Evolutionary conservation across 2,113 vertebrate genomes (phyloP), one percentile per base, ranked within the genome.

Genomic region (Oncorhynchus tshawytscha): DNA sequence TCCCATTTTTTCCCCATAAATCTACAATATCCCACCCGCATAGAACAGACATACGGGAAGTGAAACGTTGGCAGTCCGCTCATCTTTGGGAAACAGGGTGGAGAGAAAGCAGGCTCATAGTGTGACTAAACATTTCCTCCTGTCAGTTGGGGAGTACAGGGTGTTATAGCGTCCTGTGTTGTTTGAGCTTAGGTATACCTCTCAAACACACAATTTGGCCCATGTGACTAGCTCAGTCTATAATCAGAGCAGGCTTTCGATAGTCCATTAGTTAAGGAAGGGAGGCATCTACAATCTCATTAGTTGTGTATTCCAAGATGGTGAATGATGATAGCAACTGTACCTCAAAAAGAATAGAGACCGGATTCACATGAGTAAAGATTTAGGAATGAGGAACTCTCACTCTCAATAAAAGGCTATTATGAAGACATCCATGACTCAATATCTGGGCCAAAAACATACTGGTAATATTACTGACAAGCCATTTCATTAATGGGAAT

Each of bases 121-220:
- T 73, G 68, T 68, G 80, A 88, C 81, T 85, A 80, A 88, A 85
- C 39, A 34, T 70, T 82, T 80, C 74, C 73, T 82, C 81, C 73
- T 73, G 76, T 73, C 74, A 49, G 20, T 49, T 66, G 27, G 39
- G 39, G 8, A 79, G 74, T 22, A 67, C 69, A 25, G 4, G 11
- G 13, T 54, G 51, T 54, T 18, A 18, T 15, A 54, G 70, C n/a
- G 54, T 81, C 79, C 73, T 54, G 66, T 80, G 80, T 83, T 83
- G 76, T 6, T 27, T n/a, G 48, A 84, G 66, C 72, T 48, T 75
- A 66, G 72, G 48, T 39, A 45, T 45, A 12, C 39, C 9, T 9
- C 39, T 45, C 39, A 45, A 45, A 45, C 39, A 9, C 8, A 45
- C 39, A 45, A 45, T 45, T 11, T 45, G 39, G 39, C 9, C 39